These are phyloP conservation scores for Drosophila hydei DNA, from an alignment of 1,140 invertebrate species.

Conservation along the genomic window DNA sequence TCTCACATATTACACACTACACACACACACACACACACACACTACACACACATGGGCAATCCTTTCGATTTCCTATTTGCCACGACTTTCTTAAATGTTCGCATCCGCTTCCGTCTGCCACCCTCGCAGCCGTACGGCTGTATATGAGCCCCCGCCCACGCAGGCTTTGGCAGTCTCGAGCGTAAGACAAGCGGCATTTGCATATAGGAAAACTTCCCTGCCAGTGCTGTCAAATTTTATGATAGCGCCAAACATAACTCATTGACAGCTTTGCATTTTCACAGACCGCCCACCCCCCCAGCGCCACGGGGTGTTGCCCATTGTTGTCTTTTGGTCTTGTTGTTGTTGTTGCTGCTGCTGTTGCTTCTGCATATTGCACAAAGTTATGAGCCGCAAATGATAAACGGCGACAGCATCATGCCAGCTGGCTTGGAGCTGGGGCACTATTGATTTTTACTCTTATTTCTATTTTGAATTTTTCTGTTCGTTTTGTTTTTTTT, in stretches of 20 bases:
- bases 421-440: not conserved
- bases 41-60: conserved; percentile 31
- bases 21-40: conserved; percentile 2
- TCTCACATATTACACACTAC: not conserved
- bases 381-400: conserved; percentile 83
- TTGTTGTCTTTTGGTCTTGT: conserved; percentile 3
- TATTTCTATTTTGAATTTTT: conserved; percentile 27
- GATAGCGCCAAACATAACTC: conserved; percentile 81
- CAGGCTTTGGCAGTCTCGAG: not conserved
- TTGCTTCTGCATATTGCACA: conserved; percentile 79
- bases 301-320: conserved; percentile 15
- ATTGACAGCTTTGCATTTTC: conserved; percentile 83
- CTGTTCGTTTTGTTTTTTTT: conserved; percentile 6
- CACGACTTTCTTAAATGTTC: conserved; percentile 66
- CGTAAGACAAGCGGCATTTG: conserved; percentile 52
- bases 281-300: conserved; percentile 46
- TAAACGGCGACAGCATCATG: conserved; percentile 59
- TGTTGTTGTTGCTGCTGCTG: conserved; percentile 15
- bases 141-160: not conserved
- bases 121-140: conserved; percentile 19
- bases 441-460: conserved; percentile 47
- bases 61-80: conserved; percentile 57
- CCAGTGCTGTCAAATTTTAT: conserved; percentile 74
- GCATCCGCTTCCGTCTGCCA: conserved; percentile 59
- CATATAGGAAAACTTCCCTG: conserved; percentile 51